These are phyloP conservation scores for Chaetophractus vellerosus DNA, from an alignment of 2,797 vertebrate species.

Conservation along the genomic window DNA sequence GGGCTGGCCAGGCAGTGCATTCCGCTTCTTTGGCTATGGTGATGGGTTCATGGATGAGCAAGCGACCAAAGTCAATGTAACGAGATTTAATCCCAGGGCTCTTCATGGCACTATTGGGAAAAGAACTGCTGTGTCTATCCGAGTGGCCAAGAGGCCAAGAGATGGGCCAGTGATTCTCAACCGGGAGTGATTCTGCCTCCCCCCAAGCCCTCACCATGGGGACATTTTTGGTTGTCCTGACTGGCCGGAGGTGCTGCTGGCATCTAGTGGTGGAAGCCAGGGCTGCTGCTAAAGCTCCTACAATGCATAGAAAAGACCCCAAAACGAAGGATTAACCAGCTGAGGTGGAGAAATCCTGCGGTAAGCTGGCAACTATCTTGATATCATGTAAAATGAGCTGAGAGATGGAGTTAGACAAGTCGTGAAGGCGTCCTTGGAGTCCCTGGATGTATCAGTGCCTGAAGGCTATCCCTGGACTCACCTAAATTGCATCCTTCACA, in stretches of 20 bases:
- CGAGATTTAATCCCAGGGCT: neutral
- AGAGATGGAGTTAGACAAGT: neutral
- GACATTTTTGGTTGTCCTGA: neutral
- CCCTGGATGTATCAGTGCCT: neutral
- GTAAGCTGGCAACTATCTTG: neutral
- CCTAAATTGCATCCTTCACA: neutral
- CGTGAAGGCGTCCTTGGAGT: neutral
- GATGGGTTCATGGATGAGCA: neutral
- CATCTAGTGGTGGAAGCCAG: too few relatives aligned
- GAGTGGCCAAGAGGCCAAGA: neutral
- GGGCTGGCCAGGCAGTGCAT: neutral
- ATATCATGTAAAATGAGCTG: neutral
- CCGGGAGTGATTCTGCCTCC: neutral
- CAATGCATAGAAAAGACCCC: neutral
- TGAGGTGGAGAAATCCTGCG: neutral
- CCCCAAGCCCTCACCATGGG: rapidly evolving
- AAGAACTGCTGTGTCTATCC: neutral
- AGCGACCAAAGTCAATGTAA: neutral
- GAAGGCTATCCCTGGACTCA: neutral
- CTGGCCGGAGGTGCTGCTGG: neutral
- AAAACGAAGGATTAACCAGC: neutral
- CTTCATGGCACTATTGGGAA: neutral
- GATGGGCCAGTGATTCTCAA: neutral
- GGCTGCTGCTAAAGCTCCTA: too few relatives aligned
- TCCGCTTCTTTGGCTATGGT: neutral